These are phyloP conservation scores for Brassicogethes aeneus DNA, from an alignment of 2,888 invertebrate genomes.

Conservation along the genomic window DNA sequence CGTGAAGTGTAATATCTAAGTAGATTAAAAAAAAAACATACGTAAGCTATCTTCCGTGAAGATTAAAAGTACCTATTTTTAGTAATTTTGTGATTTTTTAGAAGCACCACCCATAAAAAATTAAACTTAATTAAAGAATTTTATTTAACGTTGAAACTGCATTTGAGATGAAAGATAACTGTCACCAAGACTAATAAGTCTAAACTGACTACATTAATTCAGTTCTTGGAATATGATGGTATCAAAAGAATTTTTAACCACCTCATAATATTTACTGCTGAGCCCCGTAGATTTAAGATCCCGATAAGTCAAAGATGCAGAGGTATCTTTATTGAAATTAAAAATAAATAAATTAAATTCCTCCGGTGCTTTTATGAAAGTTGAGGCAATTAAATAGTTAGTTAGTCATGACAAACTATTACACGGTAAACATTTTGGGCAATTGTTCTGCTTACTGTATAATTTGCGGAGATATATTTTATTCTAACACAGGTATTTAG, in stretches of 20 bases:
- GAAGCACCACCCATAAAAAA: no score
- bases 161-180: not conserved
- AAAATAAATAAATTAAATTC: no score
- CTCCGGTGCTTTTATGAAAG: no score
- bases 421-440: not conserved
- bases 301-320: no score
- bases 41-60: no score
- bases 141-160: not conserved
- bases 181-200: conserved; percentile 1
- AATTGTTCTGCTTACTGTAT: not conserved
- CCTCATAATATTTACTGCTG: not conserved
- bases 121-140: not conserved
- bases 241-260: not conserved
- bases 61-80: no score
- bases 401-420: no score
- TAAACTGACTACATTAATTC: not conserved
- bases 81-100: no score
- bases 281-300: not conserved
- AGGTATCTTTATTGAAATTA: no score
- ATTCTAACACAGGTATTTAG: not conserved
- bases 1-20: no score
- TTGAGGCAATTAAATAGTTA: no score
- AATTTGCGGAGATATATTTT: conserved; percentile 1
- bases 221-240: not conserved
- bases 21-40: no score